Conservation (phyloP, 1,140 invertebrate genomes). For the Psix sp. region DNA sequence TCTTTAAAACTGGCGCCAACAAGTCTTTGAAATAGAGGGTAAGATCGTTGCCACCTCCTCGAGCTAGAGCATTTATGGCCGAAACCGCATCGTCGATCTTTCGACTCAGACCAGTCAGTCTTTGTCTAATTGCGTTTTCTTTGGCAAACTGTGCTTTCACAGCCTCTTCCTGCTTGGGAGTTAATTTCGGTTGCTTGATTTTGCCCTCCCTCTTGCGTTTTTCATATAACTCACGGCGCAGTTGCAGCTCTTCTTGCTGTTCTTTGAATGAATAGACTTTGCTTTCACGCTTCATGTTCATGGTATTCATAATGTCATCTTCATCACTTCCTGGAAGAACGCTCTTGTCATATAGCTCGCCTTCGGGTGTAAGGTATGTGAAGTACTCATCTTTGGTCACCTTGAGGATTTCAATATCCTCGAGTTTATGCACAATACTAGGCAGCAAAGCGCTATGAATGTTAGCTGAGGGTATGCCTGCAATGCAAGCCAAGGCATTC, state of each 20-base stretch:
- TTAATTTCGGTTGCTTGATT: slow-evolving; percentile 85
- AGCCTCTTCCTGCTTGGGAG: slow-evolving; percentile 95
- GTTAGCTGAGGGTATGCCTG: slow-evolving; percentile 80
- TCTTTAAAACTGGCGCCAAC: slow-evolving; percentile 80
- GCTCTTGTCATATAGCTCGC: slow-evolving; percentile 93
- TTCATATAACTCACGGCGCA: slow-evolving; percentile 94
- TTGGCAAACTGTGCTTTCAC: slow-evolving; percentile 91
- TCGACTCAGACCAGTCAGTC: slow-evolving; percentile 81
- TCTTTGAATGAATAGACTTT: slow-evolving; percentile 98
- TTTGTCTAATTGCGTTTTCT: slow-evolving; percentile 86
- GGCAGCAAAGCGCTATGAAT: slow-evolving; percentile 80
- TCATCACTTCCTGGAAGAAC: slow-evolving; percentile 85
- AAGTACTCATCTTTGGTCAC: slow-evolving; percentile 92
- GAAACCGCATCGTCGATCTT: slow-evolving; percentile 81
- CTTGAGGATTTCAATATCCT: slow-evolving; percentile 82
- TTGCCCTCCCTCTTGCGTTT: slow-evolving; percentile 90
- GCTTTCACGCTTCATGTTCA: slow-evolving; percentile 96
- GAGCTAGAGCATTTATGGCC: slow-evolving; percentile 80
- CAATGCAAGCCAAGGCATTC: slow-evolving; percentile 82
- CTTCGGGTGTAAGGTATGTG: slow-evolving; percentile 91
- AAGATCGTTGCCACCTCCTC: slow-evolving; percentile 81
- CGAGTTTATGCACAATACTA: slow-evolving; percentile 79
- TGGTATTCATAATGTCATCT: slow-evolving; percentile 80
- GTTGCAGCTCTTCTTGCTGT: slow-evolving; percentile 94
- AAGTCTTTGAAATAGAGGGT: slow-evolving; percentile 81